phyloP scores from a whole-genome alignment of 2,113 vertebrate species.

The Tyrannus savana region DNA sequence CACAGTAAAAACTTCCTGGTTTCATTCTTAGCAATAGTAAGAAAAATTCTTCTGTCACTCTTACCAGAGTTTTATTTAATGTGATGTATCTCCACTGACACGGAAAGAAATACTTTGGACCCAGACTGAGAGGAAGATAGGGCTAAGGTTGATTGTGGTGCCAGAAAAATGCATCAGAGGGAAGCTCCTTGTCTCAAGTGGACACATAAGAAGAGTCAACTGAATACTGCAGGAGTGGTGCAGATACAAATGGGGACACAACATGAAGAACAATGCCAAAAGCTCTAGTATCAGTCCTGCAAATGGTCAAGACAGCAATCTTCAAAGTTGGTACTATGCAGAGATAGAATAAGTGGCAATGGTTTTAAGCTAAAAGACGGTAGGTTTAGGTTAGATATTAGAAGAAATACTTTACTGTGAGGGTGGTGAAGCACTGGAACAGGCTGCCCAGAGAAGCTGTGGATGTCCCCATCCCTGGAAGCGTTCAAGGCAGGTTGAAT shows the following conservation, averaged over 20 bases:
- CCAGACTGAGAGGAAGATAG: neutral
- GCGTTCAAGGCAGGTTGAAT: neutral
- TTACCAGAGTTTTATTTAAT: neutral
- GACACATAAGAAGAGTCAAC: fast-evolving
- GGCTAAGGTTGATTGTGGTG: neutral
- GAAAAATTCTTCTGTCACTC: neutral
- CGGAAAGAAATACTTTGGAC: neutral
- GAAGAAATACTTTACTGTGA: neutral
- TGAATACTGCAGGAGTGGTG: neutral
- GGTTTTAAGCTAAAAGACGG: neutral
- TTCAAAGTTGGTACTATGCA: neutral
- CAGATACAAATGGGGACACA: neutral
- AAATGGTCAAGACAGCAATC: neutral
- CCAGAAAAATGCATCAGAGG: fast-evolving
- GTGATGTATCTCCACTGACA: neutral
- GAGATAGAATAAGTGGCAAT: neutral
- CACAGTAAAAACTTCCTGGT: neutral
- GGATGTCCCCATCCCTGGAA: no score
- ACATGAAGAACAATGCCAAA: neutral
- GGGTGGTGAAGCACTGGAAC: neutral
- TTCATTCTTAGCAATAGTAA: neutral
- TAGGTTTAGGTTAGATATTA: neutral
- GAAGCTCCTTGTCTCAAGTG: neutral
- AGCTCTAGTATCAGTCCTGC: neutral
- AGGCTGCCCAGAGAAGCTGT: neutral